Base-by-base conservation (phyloP, 2,888 invertebrate species). In the Acrocyrtus sp. region DNA sequence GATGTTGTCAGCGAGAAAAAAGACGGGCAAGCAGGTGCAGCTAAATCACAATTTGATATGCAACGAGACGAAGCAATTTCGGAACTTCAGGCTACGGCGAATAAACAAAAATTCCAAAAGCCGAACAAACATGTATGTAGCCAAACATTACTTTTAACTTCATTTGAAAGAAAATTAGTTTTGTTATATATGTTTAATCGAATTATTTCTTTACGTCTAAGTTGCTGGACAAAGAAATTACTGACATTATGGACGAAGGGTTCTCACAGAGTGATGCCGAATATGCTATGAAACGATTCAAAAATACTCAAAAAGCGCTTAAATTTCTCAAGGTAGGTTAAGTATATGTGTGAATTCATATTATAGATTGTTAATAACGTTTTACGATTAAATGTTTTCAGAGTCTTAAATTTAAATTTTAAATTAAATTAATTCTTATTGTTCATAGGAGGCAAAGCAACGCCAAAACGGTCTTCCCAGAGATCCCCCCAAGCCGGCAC, bases 211-310 rank as follows among this genome's bases (percentile, higher is more conserved):
- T n/a, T n/a, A n/a, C n/a, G n/a, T n/a, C n/a, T n/a, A n/a, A 79
- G 79, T 51, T 79, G 8, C 21, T 79, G 17, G 76, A 77, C 26
- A 80, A 80, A 54, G 80, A 79, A 39, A 60, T 79, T 22, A 61
- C 68, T n/a, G 78, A 78, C 21, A 77, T 79, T 43, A 69, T 79
- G 63, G 78, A 74, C 3, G 79, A 80, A 74, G 80, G 80, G 1
- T 80, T 80, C 48, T 72, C 78, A 6, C 72, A 75, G 45, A 77
- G 66, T 54, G 77, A 78, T 47, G 80, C 80, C 27, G 72, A 74
- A 24, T 75, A 79, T 45, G 78, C 78, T 17, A 54, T 80, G 56
- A 69, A 70, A 15, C 63, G 67, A 24, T 80, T 70, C 39, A 79
- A 78, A 53, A 78, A 77, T 57, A 73, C 74, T 26, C 75, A 76